Percentiles rank a stretch among this genome's conserved stretches.
phyloP scores from a whole-genome alignment of 2,113 vertebrate genomes.

The Phocoena sinus region DNA sequence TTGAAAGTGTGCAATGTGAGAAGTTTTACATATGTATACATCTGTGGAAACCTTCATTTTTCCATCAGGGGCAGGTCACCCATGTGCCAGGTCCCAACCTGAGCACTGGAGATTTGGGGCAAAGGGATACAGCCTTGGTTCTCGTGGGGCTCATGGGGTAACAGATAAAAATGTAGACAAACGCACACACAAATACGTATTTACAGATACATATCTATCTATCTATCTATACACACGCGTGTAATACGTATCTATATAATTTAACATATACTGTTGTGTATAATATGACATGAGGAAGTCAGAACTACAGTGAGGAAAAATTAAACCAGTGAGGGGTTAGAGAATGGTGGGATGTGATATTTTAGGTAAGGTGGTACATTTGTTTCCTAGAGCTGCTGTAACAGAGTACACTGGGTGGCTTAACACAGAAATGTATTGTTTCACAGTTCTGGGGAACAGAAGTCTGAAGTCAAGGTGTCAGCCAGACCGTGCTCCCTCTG shows the following conservation, averaged over 20 bases:
- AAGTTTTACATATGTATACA: not conserved
- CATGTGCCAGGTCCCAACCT: not conserved
- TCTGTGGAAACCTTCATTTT: not conserved
- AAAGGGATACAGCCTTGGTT: not conserved
- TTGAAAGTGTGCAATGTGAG: not conserved
- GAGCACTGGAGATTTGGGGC: not conserved
- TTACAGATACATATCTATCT: not conserved
- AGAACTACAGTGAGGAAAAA: too few species aligned
- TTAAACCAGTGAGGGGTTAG: not conserved
- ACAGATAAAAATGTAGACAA: not conserved
- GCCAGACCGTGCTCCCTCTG: not conserved
- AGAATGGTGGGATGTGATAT: not conserved
- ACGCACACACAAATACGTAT: not conserved
- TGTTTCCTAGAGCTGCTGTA: not conserved
- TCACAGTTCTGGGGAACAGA: too few species aligned
- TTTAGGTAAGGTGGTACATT: not conserved
- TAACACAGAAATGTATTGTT: not conserved
- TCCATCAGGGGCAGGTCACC: not conserved
- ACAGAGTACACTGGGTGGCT: too few species aligned
- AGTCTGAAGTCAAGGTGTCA: not conserved
- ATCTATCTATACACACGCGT: accelerated
- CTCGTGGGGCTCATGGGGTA: not conserved
- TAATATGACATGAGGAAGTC: not conserved
- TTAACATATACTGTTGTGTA: not conserved
- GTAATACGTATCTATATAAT: not conserved